Conservation (phyloP, 1,140 invertebrate genomes). For the Phymorhynchus buccinoides region DNA sequence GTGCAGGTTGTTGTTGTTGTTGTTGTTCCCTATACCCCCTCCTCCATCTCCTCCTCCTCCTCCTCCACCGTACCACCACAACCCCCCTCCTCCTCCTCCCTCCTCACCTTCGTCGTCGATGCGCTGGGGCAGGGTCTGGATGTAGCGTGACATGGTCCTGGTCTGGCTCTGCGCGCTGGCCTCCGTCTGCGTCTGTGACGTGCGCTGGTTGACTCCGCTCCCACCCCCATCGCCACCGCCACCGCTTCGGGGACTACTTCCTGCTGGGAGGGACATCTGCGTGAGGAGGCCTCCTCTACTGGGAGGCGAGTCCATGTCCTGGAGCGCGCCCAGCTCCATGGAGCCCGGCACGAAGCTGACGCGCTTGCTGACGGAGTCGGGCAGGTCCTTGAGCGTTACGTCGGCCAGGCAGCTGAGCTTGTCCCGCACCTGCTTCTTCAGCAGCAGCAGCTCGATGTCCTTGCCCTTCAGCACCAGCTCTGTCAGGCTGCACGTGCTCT, state of each 20-base stretch:
- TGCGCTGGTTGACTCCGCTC: conserved; percentile 38
- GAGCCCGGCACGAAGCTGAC: conserved; percentile 68
- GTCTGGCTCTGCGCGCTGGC: neutral
- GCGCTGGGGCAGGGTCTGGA: conserved; percentile 41
- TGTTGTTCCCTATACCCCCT: no score
- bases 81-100: conserved; percentile 37
- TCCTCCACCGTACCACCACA: no score
- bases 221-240: no score
- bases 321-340: conserved; percentile 67
- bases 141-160: conserved; percentile 30
- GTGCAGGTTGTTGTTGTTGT: no score
- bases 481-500: conserved; percentile 73
- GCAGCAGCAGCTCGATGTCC: conserved; percentile 73
- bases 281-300: conserved; percentile 47
- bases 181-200: conserved; percentile 60
- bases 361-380: conserved; percentile 66
- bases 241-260: conserved; percentile 40
- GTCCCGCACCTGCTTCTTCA: conserved; percentile 74
- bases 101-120: neutral
- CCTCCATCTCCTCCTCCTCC: conserved; percentile 34
- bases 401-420: conserved; percentile 70
- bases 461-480: conserved; percentile 74
- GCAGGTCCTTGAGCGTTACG: conserved; percentile 68
- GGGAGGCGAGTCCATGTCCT: conserved; percentile 64
- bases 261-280: conserved; percentile 36